These are phyloP conservation scores for Diaperis boleti DNA, from an alignment of 2,888 invertebrate species.

Conservation along the genomic window DNA sequence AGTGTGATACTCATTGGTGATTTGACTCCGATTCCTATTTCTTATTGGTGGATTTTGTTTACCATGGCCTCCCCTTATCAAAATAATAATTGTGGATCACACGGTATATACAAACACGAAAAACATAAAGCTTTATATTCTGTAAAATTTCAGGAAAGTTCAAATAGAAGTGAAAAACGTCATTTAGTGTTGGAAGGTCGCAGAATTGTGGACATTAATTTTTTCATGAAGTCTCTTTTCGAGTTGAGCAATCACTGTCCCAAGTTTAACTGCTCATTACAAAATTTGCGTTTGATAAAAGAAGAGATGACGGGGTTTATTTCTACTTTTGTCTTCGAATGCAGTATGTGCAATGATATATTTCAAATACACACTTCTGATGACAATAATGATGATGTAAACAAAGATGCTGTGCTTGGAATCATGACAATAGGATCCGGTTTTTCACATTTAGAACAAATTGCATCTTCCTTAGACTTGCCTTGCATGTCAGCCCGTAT, in stretches of 20 bases:
- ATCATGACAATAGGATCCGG: constrained; percentile 18
- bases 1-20: too few relatives aligned
- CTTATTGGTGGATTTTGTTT: not conserved
- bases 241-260: constrained; percentile 18
- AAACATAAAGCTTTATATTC: too few relatives aligned
- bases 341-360: constrained; percentile 19
- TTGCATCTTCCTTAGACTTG: constrained; percentile 8
- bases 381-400: constrained; percentile 16
- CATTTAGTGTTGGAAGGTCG: constrained; percentile 26
- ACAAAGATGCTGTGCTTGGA: constrained; percentile 11
- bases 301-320: constrained; percentile 9
- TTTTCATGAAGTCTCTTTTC: constrained; percentile 11
- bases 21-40: not conserved
- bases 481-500: constrained; percentile 24
- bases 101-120: too few relatives aligned
- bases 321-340: constrained; percentile 10
- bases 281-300: not conserved
- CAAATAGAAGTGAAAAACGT: not conserved
- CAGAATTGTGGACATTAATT: constrained; percentile 14
- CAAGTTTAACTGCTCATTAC: constrained; percentile 10
- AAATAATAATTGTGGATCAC: too few relatives aligned
- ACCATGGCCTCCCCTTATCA: too few relatives aligned
- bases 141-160: not conserved
- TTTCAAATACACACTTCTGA: constrained; percentile 14
- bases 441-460: constrained; percentile 15